These are phyloP conservation scores for Parauchenoglanis ngamensis DNA, from an alignment of 2,797 vertebrate species.

Conservation along the genomic window DNA sequence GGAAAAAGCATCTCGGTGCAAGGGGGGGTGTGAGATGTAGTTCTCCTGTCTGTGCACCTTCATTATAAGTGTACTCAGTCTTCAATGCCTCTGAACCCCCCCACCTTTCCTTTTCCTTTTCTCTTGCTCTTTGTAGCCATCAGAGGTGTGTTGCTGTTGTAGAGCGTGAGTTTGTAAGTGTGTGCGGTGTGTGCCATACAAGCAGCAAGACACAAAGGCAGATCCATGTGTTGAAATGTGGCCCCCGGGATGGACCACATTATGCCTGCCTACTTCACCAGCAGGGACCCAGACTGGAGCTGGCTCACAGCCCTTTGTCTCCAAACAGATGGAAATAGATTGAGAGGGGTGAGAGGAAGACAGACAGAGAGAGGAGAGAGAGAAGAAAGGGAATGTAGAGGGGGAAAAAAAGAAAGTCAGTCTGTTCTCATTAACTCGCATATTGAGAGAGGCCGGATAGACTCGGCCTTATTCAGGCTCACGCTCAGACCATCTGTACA, in stretches of 20 bases:
- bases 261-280: constrained; percentile 84
- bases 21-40: constrained; percentile 3
- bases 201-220: constrained; percentile 70
- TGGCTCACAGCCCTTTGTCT: constrained; percentile 83
- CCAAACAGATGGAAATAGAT: constrained; percentile 84
- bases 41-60: constrained; percentile 40
- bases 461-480: constrained; percentile 77
- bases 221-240: constrained; percentile 85
- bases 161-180: constrained; percentile 21
- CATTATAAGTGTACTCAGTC: constrained; percentile 66
- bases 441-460: constrained; percentile 75
- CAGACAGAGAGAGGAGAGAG: constrained; percentile 52
- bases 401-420: constrained; percentile 73
- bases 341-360: constrained; percentile 71
- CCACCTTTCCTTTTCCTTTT: constrained; percentile 21
- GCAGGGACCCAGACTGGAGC: constrained; percentile 79
- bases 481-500: constrained; percentile 79
- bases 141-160: constrained; percentile 50
- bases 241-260: constrained; percentile 79
- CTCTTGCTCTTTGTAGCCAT: constrained; percentile 47
- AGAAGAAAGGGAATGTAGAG: constrained; percentile 54
- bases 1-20: constrained; percentile 69
- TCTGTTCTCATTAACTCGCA: constrained; percentile 84
- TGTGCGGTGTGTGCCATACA: constrained; percentile 44
- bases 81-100: constrained; percentile 67